Percentiles rank a stretch among this genome's conserved stretches.
Evolutionary conservation across 2,888 invertebrate genomes (phyloP).

Genomic region (Noctua pronuba): DNA sequence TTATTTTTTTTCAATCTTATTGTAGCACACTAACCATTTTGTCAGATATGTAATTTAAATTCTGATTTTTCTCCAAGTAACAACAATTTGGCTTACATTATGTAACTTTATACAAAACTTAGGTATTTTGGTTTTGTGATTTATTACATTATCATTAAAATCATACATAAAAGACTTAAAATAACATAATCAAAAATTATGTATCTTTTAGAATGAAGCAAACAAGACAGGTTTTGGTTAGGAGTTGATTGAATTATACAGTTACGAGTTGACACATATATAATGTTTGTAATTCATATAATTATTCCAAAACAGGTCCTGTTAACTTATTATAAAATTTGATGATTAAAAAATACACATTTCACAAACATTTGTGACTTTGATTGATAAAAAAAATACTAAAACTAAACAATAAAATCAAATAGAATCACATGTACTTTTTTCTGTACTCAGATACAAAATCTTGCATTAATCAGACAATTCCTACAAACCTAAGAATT

Average conservation of each 20-base stretch:
- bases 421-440: constrained; percentile 89
- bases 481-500: constrained; percentile 80
- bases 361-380: constrained; percentile 80
- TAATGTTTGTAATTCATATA: constrained; percentile 49
- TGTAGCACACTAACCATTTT: constrained; percentile 91
- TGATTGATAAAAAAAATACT: constrained; percentile 71
- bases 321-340: constrained; percentile 72
- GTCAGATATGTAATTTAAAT: constrained; percentile 91
- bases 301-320: constrained; percentile 71
- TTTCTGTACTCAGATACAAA: constrained; percentile 88
- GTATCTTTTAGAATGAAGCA: constrained; percentile 66
- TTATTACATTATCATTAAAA: constrained; percentile 77
- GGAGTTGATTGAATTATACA: constrained; percentile 32
- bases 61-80: constrained; percentile 90
- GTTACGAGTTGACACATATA: constrained; percentile 33
- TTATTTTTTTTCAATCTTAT: constrained; percentile 87
- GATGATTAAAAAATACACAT: constrained; percentile 65
- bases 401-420: constrained; percentile 83
- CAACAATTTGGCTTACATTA: constrained; percentile 88
- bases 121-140: constrained; percentile 79
- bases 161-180: constrained; percentile 75
- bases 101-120: constrained; percentile 82
- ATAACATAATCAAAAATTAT: constrained; percentile 75
- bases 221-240: constrained; percentile 68
- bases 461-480: constrained; percentile 84